Evolutionary conservation across 92 coral and sea anemone species (phyloP).

Genomic region (Desmophyllum pertusum): DNA sequence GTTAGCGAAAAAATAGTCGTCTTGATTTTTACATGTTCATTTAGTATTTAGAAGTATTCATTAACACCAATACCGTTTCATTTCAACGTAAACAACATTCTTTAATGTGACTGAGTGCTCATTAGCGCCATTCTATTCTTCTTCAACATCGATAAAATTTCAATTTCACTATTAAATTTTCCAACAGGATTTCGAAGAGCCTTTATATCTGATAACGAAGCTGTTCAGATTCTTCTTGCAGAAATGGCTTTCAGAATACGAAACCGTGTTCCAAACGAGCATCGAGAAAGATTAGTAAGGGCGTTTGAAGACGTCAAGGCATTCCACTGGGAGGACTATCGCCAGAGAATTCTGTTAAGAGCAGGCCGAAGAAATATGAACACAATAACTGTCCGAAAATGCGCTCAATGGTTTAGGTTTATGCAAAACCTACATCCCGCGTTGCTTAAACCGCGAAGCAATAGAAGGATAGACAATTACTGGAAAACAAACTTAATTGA

Average conservation of each 20-base stretch:
- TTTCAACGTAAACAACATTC: neutral
- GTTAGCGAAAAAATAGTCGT: neutral
- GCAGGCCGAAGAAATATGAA: constrained; percentile 21
- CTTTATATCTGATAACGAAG: neutral
- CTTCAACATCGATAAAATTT: neutral
- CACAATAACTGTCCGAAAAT: constrained; percentile 18
- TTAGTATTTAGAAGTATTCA: neutral
- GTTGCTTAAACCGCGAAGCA: neutral
- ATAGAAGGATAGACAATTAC: neutral
- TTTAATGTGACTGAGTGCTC: neutral
- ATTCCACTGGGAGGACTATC: constrained; percentile 34
- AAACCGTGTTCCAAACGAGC: neutral
- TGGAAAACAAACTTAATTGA: neutral
- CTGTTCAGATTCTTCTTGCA: neutral
- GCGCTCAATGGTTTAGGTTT: constrained; percentile 20
- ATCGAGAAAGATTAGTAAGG: constrained; percentile 25
- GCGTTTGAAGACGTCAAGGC: constrained; percentile 46
- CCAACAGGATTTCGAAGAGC: neutral
- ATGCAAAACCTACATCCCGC: constrained; percentile 16
- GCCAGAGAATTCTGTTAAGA: constrained; percentile 13
- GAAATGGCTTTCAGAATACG: neutral
- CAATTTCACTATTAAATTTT: neutral
- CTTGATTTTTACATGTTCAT: neutral
- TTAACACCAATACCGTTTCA: neutral
- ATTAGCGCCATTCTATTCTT: neutral